A percentile compares a stretch with the other conserved stretches of the same genome.
Conservation (phyloP, 2,888 invertebrate species). For the Ferrisia virgata region DNA sequence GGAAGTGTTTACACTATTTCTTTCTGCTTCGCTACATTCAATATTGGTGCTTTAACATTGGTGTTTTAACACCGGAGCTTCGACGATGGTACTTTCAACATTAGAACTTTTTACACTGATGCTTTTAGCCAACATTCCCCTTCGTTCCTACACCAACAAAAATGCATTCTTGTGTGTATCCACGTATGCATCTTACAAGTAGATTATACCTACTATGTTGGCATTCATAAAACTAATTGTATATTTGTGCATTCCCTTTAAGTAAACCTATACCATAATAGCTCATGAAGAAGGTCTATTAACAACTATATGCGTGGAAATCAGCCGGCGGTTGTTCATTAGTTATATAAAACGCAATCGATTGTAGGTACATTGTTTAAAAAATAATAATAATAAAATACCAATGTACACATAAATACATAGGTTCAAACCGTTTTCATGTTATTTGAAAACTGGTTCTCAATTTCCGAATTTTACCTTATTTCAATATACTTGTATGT, state of each 20-base stretch:
- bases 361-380: background rate
- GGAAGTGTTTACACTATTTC: too few species aligned
- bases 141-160: too few species aligned
- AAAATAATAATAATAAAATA: background rate
- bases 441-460: constrained; percentile 18
- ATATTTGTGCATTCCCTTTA: constrained; percentile 19
- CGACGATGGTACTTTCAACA: too few species aligned
- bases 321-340: background rate
- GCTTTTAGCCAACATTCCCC: too few species aligned
- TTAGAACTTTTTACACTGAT: too few species aligned
- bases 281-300: constrained; percentile 27
- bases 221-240: background rate
- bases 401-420: too few species aligned
- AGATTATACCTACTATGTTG: background rate
- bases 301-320: constrained; percentile 13
- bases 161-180: too few species aligned
- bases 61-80: too few species aligned
- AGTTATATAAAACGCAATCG: constrained; percentile 15
- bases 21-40: too few species aligned
- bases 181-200: too few species aligned
- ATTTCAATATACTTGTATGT: background rate
- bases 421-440: constrained; percentile 3
- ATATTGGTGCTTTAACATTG: too few species aligned
- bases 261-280: constrained; percentile 23
- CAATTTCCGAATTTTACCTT: background rate